Base-by-base conservation (phyloP, 2,113 vertebrate species). In the Ptilonorhynchus violaceus region DNA sequence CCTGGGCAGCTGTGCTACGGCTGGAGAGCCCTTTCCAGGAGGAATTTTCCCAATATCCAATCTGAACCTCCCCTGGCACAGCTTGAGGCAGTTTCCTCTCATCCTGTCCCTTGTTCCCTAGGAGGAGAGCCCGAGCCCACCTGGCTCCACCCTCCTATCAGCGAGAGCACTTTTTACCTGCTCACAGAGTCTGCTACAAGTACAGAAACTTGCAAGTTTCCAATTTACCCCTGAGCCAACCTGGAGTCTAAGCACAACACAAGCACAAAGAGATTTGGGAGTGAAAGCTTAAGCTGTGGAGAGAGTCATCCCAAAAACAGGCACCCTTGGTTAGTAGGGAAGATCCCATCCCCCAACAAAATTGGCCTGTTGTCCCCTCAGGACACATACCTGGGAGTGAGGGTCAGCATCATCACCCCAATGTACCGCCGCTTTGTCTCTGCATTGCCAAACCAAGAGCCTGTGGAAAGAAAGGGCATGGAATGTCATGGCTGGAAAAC, bases 361-460 rank as follows among this genome's bases (percentile, higher is more conserved):
- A 63, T 15, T 3, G 1, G 11, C 1, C n/a, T 37, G 21, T 1
- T 24, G 42, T 44, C 4, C 42, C 47, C 50, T 64, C 28, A 20
- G 47, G 28, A 35, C 58, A 76, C 47, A 0, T 96, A 99, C 99
- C 99, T 99, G 15, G 98, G 99, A 3, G 99, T 99, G 30, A 99
- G 98, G 1, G 99, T 99, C 94, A 99, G 97, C 99, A 99, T 99
- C 98, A 98, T 99, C 41, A 99, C 99, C 11, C 99, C 99, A 6
- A 99, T 99, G 96, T 99, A 99, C 5, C 99, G 98, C 28, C 98
- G 98, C 96, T 98, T 99, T 0, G 95, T 73, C 58, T 98, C 98
- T 1, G 98, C 88, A 4, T 88, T 97, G 35, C 98, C 97, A 60
- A 98, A 98, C 98, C 97, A 98, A 22, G 99, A 99, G 86, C 93